These are phyloP conservation scores for Aix galericulata DNA, from an alignment of 2,113 vertebrate genomes.

Conservation along the genomic window DNA sequence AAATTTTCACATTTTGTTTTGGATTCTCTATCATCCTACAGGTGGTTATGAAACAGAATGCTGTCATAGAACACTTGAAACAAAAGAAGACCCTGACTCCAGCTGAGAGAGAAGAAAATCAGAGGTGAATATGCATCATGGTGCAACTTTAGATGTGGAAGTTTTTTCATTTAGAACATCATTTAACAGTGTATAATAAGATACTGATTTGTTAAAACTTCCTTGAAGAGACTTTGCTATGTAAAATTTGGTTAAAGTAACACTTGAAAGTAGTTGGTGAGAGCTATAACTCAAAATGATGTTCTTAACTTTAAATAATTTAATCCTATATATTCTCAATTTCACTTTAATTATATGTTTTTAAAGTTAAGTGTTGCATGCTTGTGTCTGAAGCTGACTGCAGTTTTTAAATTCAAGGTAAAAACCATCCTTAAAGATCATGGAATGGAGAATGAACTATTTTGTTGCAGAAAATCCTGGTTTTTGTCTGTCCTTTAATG, in stretches of 20 bases:
- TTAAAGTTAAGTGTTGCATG: neutral
- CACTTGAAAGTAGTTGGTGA: neutral
- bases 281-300: neutral
- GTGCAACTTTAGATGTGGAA: neutral
- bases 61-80: constrained; percentile 92
- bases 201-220: neutral
- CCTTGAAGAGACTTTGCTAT: neutral
- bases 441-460: neutral
- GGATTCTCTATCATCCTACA: constrained; percentile 71
- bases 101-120: constrained; percentile 94
- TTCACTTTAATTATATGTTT: neutral
- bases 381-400: neutral
- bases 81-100: constrained; percentile 93
- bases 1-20: constrained; percentile 49
- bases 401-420: neutral
- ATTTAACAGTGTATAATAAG: neutral
- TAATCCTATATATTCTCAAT: neutral
- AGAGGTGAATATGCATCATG: constrained; percentile 82
- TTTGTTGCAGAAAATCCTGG: neutral
- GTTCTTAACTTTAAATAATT: neutral
- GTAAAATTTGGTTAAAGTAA: neutral
- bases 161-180: neutral
- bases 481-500: neutral
- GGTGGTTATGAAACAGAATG: constrained; percentile 91
- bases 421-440: neutral